Base-by-base conservation (phyloP, 2,797 vertebrate genomes). In the Manis javanica region DNA sequence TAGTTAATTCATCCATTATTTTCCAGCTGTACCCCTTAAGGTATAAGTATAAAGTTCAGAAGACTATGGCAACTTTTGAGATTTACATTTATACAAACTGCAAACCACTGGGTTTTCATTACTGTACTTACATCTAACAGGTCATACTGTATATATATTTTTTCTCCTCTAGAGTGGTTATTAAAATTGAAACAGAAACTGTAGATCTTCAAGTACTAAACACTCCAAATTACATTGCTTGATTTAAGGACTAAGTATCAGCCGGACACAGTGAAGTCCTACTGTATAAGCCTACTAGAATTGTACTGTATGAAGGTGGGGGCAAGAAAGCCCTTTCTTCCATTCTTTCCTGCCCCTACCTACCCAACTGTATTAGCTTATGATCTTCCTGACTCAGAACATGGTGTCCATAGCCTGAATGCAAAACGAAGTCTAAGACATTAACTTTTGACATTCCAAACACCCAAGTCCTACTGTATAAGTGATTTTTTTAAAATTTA, bases 101-200 rank as follows among this genome's bases (percentile, higher is more conserved):
- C 37, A 42, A 64, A 71, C 12, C 31, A 64, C n/a, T 87, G 39
- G 11, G 26, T 74, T 83, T 91, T 53, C 12, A 21, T 39, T 69
- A 69, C 31, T 74, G 7, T 83, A 23, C 53, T 75, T 74, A 75
- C 16, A 64, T 24, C 37, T 78, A 68, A 74, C 31, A 86, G 21
- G 79, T 86, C 19, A 7, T 81, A 19, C 42, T 77, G 64, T 42
- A 16, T 64, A 15, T 72, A 21, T 61, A n/a, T 74, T 59, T 90
- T 96, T 91, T 53, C 4, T 7, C 49, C 64, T 7, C 46, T 46
- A 34, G 3, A 57, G 51, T 63, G 37, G 39, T 66, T 94, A 79
- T 74, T 88, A 93, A 93, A 78, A 95, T 89, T 7, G 29, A 78
- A 84, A 34, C 71, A 88, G 55, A 88, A 85, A 46, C 53, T 89